Base-by-base conservation (phyloP, 2,797 vertebrate species). In the Amblyraja radiata region DNA sequence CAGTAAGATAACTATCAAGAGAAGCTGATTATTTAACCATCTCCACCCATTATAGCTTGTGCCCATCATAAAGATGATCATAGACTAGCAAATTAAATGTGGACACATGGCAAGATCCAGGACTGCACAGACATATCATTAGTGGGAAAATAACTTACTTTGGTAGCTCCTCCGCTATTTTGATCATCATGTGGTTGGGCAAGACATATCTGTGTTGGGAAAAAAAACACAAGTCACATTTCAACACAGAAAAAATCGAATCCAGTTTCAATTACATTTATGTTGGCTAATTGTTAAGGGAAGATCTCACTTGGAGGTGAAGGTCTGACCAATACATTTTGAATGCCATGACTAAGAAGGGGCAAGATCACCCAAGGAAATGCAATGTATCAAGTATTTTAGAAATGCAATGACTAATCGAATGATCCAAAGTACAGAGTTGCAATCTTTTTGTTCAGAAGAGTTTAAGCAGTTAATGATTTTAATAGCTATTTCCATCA, bases 141-240 rank as follows among this genome's bases (percentile, higher is more conserved):
- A 88, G 32, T 78, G 23, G 78, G 39, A 39, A 23, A 25, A 54
- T 39, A 81, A 96, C 98, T 97, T 97, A 99, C 99, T 98, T 99
- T 10, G 99, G 99, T 94, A 99, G 96, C 93, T 98, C 97, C 93
- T 99, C 98, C 0, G 98, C 96, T 76, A 99, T 98, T 96, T 99
- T 99, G 93, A 96, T 95, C 95, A 99, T 96, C 99, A 99, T 99
- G 86, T 99, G 99, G 94, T 98, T 99, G 61, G 99, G 99, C 10
- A 99, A 95, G 63, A 98, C 94, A 0, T 98, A 99, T 93, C 99
- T 99, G 94, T 63, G 95, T 95, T 46, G 71, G 54, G n/a, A 86
- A n/a, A 65, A 65, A 32, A 21, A 83, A 84, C 11, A 28, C 58
- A 58, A 61, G 8, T n/a, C 11, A 84, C 13, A 10, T 84, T 84